Conservation (phyloP, 2,797 vertebrate species). For the Phaenicophaeus curvirostris region DNA sequence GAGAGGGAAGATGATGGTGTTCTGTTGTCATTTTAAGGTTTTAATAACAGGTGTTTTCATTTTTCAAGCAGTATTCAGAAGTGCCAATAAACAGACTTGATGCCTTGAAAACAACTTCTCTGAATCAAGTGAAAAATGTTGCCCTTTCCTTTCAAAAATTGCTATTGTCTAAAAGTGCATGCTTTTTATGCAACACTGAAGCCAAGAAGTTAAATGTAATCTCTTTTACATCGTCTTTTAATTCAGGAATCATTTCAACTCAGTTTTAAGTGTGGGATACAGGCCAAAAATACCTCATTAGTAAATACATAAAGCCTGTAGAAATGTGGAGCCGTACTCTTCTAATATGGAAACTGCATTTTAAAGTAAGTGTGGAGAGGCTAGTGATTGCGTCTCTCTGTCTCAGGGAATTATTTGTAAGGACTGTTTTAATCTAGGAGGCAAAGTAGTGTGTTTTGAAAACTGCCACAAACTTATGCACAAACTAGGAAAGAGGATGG, state of each 20-base stretch:
- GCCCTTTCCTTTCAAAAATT: neutral
- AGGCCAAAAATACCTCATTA: neutral
- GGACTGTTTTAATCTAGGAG: neutral
- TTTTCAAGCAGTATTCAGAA: neutral
- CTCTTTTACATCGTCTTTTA: neutral
- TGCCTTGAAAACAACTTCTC: neutral
- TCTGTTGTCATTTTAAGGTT: neutral
- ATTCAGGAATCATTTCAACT: neutral
- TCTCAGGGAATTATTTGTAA: neutral
- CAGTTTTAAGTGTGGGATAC: neutral
- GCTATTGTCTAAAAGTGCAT: neutral
- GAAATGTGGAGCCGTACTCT: neutral
- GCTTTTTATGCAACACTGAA: neutral
- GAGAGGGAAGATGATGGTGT: neutral
- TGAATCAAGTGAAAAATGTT: neutral
- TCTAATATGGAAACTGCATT: neutral
- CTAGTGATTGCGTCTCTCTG: neutral
- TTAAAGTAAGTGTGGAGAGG: neutral
- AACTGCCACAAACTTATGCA: neutral
- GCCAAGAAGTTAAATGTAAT: neutral
- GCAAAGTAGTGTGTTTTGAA: neutral
- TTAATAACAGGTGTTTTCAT: neutral
- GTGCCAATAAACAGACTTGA: neutral
- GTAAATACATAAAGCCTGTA: neutral
- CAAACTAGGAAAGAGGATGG: neutral